Evolutionary conservation across 2,113 vertebrate species (phyloP), one percentile per base, ranked within the genome.

Genomic region (Poeciliopsis turrubarensis): DNA sequence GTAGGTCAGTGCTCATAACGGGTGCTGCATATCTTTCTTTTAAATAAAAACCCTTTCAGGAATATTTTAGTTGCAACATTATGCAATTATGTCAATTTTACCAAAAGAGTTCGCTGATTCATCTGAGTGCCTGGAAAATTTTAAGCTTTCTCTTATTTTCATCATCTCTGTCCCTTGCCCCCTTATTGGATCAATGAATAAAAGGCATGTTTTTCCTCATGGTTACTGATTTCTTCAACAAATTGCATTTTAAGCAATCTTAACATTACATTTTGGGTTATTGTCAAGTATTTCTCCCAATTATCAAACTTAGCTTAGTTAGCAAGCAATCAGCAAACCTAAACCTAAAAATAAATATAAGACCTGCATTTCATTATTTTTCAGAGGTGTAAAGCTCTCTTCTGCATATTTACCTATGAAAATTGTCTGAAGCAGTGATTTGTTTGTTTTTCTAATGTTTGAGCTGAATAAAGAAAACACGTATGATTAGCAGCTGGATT

Each of bases 141-240:
- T 65, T 47, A 19, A 17, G 44, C 11, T 65, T 65, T 65, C 64
- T 39, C 34, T 39, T 13, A 39, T 34, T 65, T 65, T 39, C 64
- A 65, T 65, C 64, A 65, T 65, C 25, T 37, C 25, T 22, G 30
- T 39, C 64, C 27, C 60, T 62, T 29, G 60, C 60, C 60, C 60
- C 32, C 25, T 25, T 39, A 37, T 25, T 39, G 14, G 32, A 39
- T 65, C 32, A 26, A 26, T 34, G 32, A 39, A 13, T 25, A 26
- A 65, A 34, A 37, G 15, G 31, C 63, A n/a, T 65, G 32, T 65
- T 65, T 65, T 39, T 65, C 25, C 25, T 25, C n/a, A 65, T 25
- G 11, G 10, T 15, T 34, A 1, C 32, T 14, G 34, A 26, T 37
- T 65, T 32, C 64, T 37, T 65, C 32, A 19, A 47, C 44, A 47